Conservation (phyloP, 2,113 vertebrate genomes). For the Sebastes schlegelii region DNA sequence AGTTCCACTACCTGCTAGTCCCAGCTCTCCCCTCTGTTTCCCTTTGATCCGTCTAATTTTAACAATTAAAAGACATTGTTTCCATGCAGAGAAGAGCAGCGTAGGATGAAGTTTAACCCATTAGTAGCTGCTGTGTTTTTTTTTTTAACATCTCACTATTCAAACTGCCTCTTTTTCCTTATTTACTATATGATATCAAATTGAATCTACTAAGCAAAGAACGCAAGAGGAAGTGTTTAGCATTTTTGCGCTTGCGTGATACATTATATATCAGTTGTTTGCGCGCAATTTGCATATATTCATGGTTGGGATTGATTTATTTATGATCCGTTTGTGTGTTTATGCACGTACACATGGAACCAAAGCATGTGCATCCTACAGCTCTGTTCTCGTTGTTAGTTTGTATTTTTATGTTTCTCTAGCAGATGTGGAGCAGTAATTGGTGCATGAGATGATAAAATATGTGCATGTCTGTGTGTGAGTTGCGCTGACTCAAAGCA, state of each 20-base stretch:
- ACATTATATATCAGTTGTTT: slow-evolving; percentile 26
- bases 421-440: slow-evolving; percentile 59
- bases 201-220: background rate
- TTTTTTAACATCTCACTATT: background rate
- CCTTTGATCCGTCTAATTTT: slow-evolving; percentile 57
- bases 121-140: background rate
- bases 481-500: slow-evolving; percentile 48
- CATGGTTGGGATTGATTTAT: slow-evolving; percentile 20
- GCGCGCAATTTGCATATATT: slow-evolving; percentile 24
- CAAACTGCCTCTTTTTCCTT: background rate
- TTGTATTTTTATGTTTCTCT: slow-evolving; percentile 22
- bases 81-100: slow-evolving; percentile 19
- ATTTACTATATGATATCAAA: background rate
- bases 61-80: slow-evolving; percentile 57
- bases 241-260: background rate
- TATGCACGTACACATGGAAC: background rate
- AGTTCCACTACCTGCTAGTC: slow-evolving; percentile 42
- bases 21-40: slow-evolving; percentile 38
- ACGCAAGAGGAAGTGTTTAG: background rate
- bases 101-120: background rate
- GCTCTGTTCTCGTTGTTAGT: background rate
- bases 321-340: slow-evolving; percentile 33
- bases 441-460: slow-evolving; percentile 49
- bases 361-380: background rate
- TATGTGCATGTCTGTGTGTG: slow-evolving; percentile 20